Percentiles rank a stretch among this genome's conserved stretches.
Conservation (phyloP, 2,888 invertebrate genomes). For the Abscondita cerata region DNA sequence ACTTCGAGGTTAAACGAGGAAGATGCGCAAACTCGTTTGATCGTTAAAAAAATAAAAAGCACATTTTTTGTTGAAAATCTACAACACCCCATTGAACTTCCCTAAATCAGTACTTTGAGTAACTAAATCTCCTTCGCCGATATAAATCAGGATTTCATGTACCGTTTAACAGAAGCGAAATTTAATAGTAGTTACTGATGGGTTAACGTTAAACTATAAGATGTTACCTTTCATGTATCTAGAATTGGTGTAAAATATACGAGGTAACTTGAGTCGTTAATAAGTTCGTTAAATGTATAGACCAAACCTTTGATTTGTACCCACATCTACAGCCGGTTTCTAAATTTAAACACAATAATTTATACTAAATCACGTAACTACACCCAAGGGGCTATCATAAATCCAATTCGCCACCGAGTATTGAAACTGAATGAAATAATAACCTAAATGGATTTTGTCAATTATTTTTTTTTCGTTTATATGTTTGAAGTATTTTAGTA, state of each 20-base stretch:
- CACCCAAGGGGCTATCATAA: slow-evolving; percentile 29
- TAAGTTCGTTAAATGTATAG: not conserved
- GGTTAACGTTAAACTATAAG: slow-evolving; percentile 1
- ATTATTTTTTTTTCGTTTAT: not conserved
- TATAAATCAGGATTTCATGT: slow-evolving; percentile 7
- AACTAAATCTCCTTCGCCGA: not conserved
- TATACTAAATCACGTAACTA: slow-evolving; percentile 26
- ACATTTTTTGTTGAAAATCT: not conserved
- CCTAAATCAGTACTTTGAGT: not conserved
- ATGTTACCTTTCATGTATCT: slow-evolving; percentile 4
- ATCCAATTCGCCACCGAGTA: slow-evolving; percentile 29
- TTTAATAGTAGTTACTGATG: not conserved
- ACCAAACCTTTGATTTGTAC: too few relatives aligned
- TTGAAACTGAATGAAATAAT: slow-evolving; percentile 24
- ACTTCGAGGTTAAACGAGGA: not conserved
- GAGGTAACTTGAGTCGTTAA: not conserved
- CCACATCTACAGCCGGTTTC: not conserved
- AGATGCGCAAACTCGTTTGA: not conserved
- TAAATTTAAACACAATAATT: slow-evolving; percentile 29
- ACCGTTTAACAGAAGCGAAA: slow-evolving; percentile 8
- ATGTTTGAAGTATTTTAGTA: too few relatives aligned
- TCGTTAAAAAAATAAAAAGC: not conserved
- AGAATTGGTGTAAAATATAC: not conserved
- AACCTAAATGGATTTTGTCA: slow-evolving; percentile 4
- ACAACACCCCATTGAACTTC: not conserved